Percentiles rank a stretch among this genome's conserved stretches.
Evolutionary conservation across 1,140 invertebrate genomes (phyloP).

Genomic region (Scaptodrosophila lebanonensis): DNA sequence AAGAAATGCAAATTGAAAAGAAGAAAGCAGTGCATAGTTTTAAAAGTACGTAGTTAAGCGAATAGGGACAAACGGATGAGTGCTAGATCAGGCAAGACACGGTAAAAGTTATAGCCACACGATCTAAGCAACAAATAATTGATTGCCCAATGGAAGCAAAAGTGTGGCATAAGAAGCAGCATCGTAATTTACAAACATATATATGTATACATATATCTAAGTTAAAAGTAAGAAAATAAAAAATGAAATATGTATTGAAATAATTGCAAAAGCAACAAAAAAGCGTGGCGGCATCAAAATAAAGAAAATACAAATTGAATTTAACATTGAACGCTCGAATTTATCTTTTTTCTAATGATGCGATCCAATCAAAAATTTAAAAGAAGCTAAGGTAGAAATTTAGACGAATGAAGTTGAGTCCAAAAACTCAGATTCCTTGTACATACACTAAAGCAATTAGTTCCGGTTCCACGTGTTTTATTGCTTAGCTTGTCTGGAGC

Average conservation of each 20-base stretch:
- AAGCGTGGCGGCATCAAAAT: conserved; percentile 36
- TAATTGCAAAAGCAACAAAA: conserved; percentile 37
- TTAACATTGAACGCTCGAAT: no score
- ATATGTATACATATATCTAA: conserved; percentile 62
- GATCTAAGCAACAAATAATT: conserved; percentile 22
- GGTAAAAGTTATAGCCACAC: background rate
- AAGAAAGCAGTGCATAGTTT: conserved; percentile 54
- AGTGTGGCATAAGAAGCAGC: conserved; percentile 14
- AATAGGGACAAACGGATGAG: conserved; percentile 21
- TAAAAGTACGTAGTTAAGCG: conserved; percentile 38
- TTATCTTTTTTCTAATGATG: no score
- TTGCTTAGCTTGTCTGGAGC: no score
- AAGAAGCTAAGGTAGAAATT: no score
- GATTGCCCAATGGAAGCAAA: conserved; percentile 15
- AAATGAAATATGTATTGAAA: conserved; percentile 36
- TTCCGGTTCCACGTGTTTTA: no score
- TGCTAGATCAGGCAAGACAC: conserved; percentile 1
- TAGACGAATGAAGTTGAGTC: no score
- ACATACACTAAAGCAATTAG: no score
- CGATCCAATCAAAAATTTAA: no score
- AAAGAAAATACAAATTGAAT: conserved; percentile 49
- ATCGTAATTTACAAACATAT: conserved; percentile 40
- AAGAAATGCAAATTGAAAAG: conserved; percentile 27
- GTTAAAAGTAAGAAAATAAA: conserved; percentile 62
- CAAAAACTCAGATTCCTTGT: no score